A percentile compares a stretch with the other conserved stretches of the same genome.
phyloP scores from a whole-genome alignment of 1,140 invertebrate genomes.

The Schlechtendalia chinensis region DNA sequence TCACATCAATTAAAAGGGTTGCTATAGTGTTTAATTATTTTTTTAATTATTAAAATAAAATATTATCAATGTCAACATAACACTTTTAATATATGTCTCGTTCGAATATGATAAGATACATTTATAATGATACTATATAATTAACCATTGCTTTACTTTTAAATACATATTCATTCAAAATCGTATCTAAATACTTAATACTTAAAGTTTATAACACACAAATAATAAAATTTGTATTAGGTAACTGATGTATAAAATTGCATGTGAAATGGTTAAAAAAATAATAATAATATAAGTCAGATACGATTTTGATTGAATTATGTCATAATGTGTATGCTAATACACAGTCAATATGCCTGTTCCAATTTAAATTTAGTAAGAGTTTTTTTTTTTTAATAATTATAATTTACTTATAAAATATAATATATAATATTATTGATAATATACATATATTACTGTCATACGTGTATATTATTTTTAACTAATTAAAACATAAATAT shows the following conservation, averaged over 20 bases:
- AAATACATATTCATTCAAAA: background rate
- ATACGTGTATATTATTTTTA: background rate
- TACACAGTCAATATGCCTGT: background rate
- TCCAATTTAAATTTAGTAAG: background rate
- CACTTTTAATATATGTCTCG: background rate
- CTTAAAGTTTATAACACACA: background rate
- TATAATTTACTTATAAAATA: constrained; percentile 3
- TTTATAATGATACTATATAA: background rate
- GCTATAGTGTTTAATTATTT: background rate
- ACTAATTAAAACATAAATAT: constrained; percentile 12
- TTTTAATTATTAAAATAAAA: background rate
- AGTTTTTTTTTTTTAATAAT: background rate
- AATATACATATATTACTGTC: background rate
- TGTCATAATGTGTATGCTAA: background rate
- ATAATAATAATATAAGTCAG: background rate
- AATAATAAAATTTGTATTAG: constrained; percentile 10
- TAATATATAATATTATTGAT: background rate
- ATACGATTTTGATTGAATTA: constrained; percentile 25
- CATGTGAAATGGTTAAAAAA: background rate
- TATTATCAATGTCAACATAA: background rate
- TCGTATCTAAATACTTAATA: constrained; percentile 10
- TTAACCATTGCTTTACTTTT: background rate
- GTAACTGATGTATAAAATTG: constrained; percentile 23
- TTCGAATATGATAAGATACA: background rate
- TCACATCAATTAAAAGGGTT: background rate